phyloP scores from a whole-genome alignment of 2,888 invertebrate genomes.

The Plagodis dolabraria region DNA sequence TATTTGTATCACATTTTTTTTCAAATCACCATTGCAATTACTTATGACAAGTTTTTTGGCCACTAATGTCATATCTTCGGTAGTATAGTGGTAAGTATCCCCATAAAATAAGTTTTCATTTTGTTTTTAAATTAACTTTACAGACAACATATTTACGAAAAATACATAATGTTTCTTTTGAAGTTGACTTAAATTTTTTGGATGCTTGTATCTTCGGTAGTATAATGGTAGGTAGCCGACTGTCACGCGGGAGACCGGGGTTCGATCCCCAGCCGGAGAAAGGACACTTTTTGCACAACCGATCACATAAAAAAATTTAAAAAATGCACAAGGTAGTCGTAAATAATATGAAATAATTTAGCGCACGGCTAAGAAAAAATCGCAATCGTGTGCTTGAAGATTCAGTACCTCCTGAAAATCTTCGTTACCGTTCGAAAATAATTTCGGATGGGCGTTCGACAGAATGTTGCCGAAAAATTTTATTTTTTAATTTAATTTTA shows the following conservation, averaged over 20 bases:
- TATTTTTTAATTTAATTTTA: no score
- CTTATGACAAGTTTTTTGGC: background rate
- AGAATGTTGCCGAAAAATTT: no score
- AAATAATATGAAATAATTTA: background rate
- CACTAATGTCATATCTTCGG: background rate
- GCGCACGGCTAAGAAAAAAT: no score
- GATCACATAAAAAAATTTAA: no score
- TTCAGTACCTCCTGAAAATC: no score
- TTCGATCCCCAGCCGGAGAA: conserved; percentile 85
- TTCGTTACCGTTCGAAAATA: no score
- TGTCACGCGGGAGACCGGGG: conserved; percentile 86
- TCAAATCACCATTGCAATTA: no score
- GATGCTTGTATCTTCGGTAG: background rate
- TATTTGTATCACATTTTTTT: no score
- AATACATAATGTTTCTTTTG: conserved; percentile 82
- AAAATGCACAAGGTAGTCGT: background rate
- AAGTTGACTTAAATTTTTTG: conserved; percentile 70
- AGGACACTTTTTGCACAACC: conserved; percentile 41
- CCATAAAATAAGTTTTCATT: no score
- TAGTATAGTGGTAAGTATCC: background rate
- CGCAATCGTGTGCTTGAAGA: no score
- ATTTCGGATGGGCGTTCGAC: no score
- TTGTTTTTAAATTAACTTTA: no score
- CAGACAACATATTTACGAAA: conserved; percentile 71
- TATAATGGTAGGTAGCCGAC: conserved; percentile 51